These are phyloP conservation scores for Falcunculus frontatus DNA, from an alignment of 2,113 vertebrate species.

Conservation along the genomic window DNA sequence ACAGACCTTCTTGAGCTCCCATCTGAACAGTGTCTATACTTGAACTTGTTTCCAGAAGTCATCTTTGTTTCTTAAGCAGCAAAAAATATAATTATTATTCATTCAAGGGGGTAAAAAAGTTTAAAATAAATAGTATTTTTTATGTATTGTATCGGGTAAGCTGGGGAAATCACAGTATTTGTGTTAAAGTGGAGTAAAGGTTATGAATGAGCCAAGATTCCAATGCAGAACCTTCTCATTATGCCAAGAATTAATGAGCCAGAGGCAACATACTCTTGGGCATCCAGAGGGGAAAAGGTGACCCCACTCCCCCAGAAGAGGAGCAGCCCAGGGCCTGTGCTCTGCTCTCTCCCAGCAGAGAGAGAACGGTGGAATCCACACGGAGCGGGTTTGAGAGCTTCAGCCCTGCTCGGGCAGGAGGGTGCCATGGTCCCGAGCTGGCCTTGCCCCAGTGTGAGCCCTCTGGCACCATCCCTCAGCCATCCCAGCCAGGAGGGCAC, in stretches of 20 bases:
- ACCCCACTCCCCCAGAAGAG: fast-evolving
- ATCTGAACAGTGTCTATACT: not conserved
- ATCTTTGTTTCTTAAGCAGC: not conserved
- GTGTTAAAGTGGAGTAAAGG: not conserved
- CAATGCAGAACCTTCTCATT: not conserved
- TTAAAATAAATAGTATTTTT: not conserved
- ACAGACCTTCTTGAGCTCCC: not conserved
- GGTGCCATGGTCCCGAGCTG: fast-evolving
- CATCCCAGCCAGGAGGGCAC: fast-evolving
- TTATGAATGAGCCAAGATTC: not conserved
- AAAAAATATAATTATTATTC: not conserved
- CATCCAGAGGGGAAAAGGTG: not conserved
- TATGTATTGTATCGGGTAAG: not conserved
- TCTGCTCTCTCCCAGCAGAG: not conserved
- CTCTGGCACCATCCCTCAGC: no score
- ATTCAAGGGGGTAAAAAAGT: not conserved
- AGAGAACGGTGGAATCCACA: fast-evolving
- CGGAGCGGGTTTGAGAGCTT: not conserved
- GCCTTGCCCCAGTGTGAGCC: fast-evolving
- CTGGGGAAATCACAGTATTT: not conserved
- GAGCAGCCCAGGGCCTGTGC: fast-evolving
- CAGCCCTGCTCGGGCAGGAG: not conserved
- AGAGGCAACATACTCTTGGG: not conserved
- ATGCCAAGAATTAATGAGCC: not conserved
- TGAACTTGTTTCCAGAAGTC: not conserved